Evolutionary conservation across 1,140 invertebrate genomes (phyloP).

Genomic region (Calliphora vicina): DNA sequence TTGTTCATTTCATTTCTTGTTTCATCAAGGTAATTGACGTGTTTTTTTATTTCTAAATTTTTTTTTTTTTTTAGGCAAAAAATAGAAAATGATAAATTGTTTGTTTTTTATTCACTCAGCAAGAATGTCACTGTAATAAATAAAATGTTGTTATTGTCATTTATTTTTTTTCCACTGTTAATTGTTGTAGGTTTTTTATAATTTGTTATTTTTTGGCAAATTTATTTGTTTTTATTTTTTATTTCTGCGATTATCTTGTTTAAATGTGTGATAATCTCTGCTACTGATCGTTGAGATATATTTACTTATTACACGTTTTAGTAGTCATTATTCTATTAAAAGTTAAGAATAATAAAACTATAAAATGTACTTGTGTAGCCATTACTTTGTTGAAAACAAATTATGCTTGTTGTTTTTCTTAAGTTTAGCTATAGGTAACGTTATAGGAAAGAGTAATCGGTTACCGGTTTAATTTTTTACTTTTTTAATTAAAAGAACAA

Average conservation of each 20-base stretch:
- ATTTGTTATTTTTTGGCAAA: neutral
- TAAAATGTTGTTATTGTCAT: neutral
- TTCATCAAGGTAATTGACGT: conserved; percentile 10
- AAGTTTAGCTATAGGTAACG: no score
- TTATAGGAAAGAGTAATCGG: no score
- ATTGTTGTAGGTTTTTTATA: neutral
- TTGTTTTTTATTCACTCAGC: neutral
- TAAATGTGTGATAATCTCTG: neutral
- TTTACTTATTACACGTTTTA: neutral
- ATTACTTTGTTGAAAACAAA: neutral
- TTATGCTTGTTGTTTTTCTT: no score
- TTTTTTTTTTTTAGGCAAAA: no score
- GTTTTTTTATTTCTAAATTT: neutral
- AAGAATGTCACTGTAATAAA: neutral
- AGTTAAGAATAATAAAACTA: neutral
- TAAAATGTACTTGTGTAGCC: neutral
- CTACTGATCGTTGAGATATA: neutral
- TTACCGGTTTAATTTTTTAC: no score
- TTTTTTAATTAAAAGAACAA: no score
- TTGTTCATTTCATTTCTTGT: conserved; percentile 26
- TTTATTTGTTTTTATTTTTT: neutral
- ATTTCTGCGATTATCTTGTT: neutral
- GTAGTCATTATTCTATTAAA: neutral
- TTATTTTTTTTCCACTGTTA: neutral
- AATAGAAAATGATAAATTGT: conserved; percentile 25